phyloP scores from a whole-genome alignment of 2,888 invertebrate genomes.

The Aphrophora alni region DNA sequence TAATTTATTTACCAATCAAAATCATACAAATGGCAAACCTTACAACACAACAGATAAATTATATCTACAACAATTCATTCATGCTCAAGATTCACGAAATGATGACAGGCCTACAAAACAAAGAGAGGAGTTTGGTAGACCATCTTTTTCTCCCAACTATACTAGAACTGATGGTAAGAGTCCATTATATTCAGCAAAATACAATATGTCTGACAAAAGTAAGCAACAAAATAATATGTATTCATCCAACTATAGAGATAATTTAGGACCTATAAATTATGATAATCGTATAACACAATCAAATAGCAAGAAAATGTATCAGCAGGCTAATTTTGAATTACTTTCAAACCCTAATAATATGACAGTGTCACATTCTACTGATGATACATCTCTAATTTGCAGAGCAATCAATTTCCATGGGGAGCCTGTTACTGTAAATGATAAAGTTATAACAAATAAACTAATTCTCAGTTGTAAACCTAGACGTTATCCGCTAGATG shows the following conservation, averaged over 20 bases:
- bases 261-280: not conserved
- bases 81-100: not conserved
- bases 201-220: not conserved
- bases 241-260: not conserved
- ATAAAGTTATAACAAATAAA: not conserved
- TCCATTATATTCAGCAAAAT: not conserved
- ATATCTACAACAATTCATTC: too few relatives aligned
- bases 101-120: not conserved
- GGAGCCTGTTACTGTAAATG: not conserved
- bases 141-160: not conserved
- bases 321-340: not conserved
- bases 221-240: too few relatives aligned
- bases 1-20: not conserved
- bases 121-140: not conserved
- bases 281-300: too few relatives aligned
- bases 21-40: too few relatives aligned
- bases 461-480: not conserved
- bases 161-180: not conserved
- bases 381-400: not conserved
- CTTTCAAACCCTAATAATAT: not conserved
- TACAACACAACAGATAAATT: too few relatives aligned
- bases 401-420: not conserved
- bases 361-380: not conserved
- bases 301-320: not conserved
- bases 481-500: not conserved